Evolutionary conservation across 2,113 vertebrate genomes (phyloP), one percentile per base, ranked within the genome.

Genomic region (Herpailurus yagouaroundi): DNA sequence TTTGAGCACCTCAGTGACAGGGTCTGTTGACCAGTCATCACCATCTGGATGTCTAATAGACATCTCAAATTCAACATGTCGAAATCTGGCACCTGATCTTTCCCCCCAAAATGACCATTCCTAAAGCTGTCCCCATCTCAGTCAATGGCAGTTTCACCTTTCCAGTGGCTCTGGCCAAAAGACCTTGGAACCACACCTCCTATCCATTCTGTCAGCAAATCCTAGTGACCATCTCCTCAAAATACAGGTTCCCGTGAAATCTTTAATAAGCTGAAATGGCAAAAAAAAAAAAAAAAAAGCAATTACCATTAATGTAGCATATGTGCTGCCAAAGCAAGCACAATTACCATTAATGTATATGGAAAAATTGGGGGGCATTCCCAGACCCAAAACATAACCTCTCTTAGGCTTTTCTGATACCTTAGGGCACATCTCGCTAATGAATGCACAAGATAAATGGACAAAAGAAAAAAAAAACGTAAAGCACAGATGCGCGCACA

Each of bases 141-240:
- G 33, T 87, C 2, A 9, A 93, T 89, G 69, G 82, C 23, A 92
- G 57, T 94, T 91, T 93, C 41, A 91, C 60, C 52, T 85, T 77
- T 82, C 69, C 63, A 85, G 57, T 91, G 88, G 55, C 38, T 80
- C 76, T 89, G 74, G 14, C n/a, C 60, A 83, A 83, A 86, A 74
- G 86, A 16, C 41, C 81, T 96, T 96, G 48, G 41, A 80, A 91
- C 73, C 57, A 81, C 14, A 95, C 23, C 41, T 87, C 45, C 15
- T 95, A 88, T 94, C 29, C 48, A 92, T 5, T 77, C 57, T 14
- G 21, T 88, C 76, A 93, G 16, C 45, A 97, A 97, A 89, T 94
- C 66, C n/a, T 85, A 48, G 88, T 55, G 73, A 69, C 41, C 89
- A 9, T 94, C 80, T 14, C 29, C 96, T 95, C 16, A 91, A 91